phyloP scores from a whole-genome alignment of 2,113 vertebrate species.

The Sylvia atricapilla region DNA sequence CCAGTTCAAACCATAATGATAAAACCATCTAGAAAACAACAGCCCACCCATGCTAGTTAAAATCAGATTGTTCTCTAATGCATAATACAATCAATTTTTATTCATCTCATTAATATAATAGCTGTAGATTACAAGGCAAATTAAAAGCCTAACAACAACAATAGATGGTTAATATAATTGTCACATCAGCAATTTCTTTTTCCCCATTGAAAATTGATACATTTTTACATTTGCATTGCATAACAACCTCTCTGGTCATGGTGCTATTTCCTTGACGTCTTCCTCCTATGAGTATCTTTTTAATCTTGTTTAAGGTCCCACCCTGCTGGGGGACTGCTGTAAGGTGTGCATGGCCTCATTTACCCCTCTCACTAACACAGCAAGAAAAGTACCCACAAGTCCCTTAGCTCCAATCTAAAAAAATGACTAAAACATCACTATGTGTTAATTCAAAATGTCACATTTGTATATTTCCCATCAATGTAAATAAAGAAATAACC shows the following conservation, averaged over 20 bases:
- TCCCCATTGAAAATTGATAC: neutral
- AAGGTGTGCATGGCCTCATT: neutral
- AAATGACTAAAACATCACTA: neutral
- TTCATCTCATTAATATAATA: constrained; percentile 13
- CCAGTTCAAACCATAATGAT: neutral
- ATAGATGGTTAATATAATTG: neutral
- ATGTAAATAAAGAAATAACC: neutral
- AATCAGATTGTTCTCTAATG: neutral
- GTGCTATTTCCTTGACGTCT: neutral
- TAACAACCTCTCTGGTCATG: neutral
- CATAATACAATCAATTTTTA: neutral
- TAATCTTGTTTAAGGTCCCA: neutral
- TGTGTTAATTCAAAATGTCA: constrained; percentile 8
- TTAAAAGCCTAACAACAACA: constrained; percentile 18
- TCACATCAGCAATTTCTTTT: neutral
- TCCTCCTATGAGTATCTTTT: neutral
- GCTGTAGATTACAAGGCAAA: neutral
- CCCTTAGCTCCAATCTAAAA: neutral
- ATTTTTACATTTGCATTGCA: neutral
- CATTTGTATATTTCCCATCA: neutral
- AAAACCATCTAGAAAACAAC: neutral
- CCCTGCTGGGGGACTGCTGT: neutral
- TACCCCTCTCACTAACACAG: neutral
- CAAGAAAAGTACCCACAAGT: neutral
- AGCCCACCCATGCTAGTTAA: neutral